Evolutionary conservation across 1,140 invertebrate species (phyloP), one percentile per base, ranked within the genome.

Genomic region (Drosophila yakuba): DNA sequence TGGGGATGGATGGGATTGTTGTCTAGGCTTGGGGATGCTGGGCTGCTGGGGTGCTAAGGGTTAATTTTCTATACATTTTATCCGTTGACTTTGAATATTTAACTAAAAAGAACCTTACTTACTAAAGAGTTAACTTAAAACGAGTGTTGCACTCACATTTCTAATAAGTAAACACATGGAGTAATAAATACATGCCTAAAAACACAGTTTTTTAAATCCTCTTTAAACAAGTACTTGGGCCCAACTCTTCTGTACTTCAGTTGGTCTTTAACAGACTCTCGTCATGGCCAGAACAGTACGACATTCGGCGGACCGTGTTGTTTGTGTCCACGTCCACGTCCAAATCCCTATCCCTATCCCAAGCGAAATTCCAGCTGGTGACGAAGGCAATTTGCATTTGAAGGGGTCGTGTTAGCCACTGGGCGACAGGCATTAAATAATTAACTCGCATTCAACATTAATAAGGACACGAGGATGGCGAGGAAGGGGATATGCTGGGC

Each of bases 341-440:
- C 36, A 55, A 20, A 32, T 62, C 15, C 62, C 43, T 36, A 5
- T 32, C 14, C 14, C 25, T 28, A 4, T 17, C 11, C 28, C 54
- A 23, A 32, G 17, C 32, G 50, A 58, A 45, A 64, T 44, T 28
- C 45, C 60, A 51, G 25, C 60, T 66, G 64, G 56, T 59, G 83
- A 79, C 62, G 74, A 79, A 61, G 83, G 68, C 79, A 86, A 88
- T 86, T 86, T 86, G 82, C 82, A 88, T 88, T 88, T 82, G 55
- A 76, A 68, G 78, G 69, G 60, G 57, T 74, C 66, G 84, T 83
- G 83, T 88, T 86, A 88, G 83, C 83, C 83, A 86, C 83, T 69
- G 83, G 79, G 83, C 79, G 83, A 86, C 83, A 79, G 79, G 75
- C 83, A 86, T 88, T 86, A 86, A 86, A 86, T 86, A 86, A 86